phyloP scores from a whole-genome alignment of 2,888 invertebrate species.

The Nudaria mundana region DNA sequence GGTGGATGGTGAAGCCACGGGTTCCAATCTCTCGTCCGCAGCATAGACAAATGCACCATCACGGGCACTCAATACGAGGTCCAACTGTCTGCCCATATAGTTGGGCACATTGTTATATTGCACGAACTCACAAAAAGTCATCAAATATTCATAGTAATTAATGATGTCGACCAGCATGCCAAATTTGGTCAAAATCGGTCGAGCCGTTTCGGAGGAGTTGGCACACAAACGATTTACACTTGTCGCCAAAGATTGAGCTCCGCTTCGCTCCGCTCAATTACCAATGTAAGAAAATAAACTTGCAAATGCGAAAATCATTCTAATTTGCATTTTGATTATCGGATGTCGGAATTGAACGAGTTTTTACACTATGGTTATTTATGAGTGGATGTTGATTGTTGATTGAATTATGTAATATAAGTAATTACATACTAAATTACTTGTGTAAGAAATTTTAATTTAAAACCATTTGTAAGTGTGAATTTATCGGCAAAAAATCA shows the following conservation, averaged over 20 bases:
- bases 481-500: too few relatives aligned
- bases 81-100: slow-evolving; percentile 8
- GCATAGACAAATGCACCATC: slow-evolving; percentile 8
- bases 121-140: slow-evolving; percentile 17
- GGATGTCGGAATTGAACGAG: background rate
- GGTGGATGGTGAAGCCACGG: slow-evolving; percentile 3
- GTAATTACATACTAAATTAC: background rate
- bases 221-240: slow-evolving; percentile 2
- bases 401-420: background rate
- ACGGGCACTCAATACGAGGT: slow-evolving; percentile 3
- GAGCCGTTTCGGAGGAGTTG: slow-evolving; percentile 2
- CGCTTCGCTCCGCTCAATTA: background rate
- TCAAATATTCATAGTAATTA: slow-evolving; percentile 11
- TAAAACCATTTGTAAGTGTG: too few relatives aligned
- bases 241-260: slow-evolving; percentile 3
- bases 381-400: background rate
- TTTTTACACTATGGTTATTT: background rate
- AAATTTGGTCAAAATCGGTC: too few relatives aligned
- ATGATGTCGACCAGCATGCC: background rate
- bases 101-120: slow-evolving; percentile 18
- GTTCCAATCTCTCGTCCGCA: slow-evolving; percentile 8
- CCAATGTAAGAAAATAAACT: slow-evolving; percentile 9
- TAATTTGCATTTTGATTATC: background rate
- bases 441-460: too few relatives aligned
- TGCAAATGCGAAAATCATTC: slow-evolving; percentile 4